These are phyloP conservation scores for Lasius fuliginosus DNA, from an alignment of 2,888 invertebrate genomes.

Conservation along the genomic window DNA sequence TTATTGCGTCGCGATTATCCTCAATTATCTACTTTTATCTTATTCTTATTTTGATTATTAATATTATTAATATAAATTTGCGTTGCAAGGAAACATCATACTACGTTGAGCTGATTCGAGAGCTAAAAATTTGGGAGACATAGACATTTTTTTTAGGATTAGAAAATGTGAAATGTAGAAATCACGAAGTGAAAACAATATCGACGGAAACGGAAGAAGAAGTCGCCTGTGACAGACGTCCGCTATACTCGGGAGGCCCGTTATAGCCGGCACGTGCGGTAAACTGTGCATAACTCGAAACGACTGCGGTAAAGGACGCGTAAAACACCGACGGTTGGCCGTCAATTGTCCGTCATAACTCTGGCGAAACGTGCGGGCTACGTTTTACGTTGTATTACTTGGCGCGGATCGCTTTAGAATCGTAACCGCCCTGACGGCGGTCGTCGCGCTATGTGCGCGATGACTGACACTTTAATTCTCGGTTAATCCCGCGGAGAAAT, in stretches of 20 bases:
- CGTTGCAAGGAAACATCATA: neutral
- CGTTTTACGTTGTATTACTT: slow-evolving; percentile 16
- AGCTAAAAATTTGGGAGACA: neutral
- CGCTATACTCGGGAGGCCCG: neutral
- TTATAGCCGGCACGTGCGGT: neutral
- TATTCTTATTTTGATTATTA: neutral
- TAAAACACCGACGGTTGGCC: slow-evolving; percentile 20
- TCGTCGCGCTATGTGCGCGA: neutral
- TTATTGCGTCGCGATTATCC: neutral
- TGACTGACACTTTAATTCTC: slow-evolving; percentile 47
- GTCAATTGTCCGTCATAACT: slow-evolving; percentile 46
- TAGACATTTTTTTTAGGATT: neutral
- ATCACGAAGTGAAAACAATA: neutral
- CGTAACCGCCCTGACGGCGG: neutral
- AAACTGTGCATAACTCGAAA: slow-evolving; percentile 24
- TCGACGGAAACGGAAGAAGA: neutral
- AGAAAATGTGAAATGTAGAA: neutral
- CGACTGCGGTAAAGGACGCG: slow-evolving; percentile 19
- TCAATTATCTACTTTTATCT: neutral
- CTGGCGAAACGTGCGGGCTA: neutral
- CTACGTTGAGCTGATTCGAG: neutral
- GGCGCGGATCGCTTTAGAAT: neutral
- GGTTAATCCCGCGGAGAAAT: slow-evolving; percentile 43
- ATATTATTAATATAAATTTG: neutral
- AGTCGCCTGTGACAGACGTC: neutral